Evolutionary conservation across 2,888 invertebrate species (phyloP), one percentile per base, ranked within the genome.

Genomic region (Minunthozetes semirufus): DNA sequence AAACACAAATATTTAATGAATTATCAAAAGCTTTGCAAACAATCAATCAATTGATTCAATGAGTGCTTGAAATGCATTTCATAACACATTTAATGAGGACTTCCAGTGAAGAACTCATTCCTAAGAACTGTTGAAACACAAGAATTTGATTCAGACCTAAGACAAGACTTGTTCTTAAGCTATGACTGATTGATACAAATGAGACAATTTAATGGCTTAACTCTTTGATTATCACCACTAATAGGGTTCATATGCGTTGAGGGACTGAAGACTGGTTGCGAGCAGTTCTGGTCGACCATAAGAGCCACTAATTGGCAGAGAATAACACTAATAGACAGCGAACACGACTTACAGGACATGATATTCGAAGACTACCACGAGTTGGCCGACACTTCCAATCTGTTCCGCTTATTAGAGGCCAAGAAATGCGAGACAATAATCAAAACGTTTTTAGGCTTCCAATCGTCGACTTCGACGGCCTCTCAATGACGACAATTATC

Each of bases 231-330:
- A 25, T 25, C 22, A 17, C n/a, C 2, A 27, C 27, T 8, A 33
- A 33, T 33, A 75, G 75, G 75, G 25, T 71, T 75, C 2, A 75
- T 75, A 27, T 70, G 70, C 53, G 33, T 75, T 25, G 75, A 75
- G 29, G 75, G 75, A 0, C 6, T 0, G n/a, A 13, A 19, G 0
- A 25, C 25, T 9, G 27, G 56, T 19, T 75, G 75, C 38, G 71
- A 75, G 11, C 11, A 25, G 25, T 53, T 70, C 33, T 75, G 75
- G 75, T 2, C 27, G 25, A 15, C n/a, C 29, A 72, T 75, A 1
- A 53, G 75, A 17, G 25, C 50, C 9, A 29, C 25, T 6, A 29
- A 25, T 29, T 75, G 75, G 75, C 75, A 75, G 42, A 50, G 71
- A 42, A 75, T 75, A 25, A 71, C 71, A 70, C 22, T 75, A 17